Conservation (phyloP, 1,140 invertebrate species). For the Aradophagus sp. region DNA sequence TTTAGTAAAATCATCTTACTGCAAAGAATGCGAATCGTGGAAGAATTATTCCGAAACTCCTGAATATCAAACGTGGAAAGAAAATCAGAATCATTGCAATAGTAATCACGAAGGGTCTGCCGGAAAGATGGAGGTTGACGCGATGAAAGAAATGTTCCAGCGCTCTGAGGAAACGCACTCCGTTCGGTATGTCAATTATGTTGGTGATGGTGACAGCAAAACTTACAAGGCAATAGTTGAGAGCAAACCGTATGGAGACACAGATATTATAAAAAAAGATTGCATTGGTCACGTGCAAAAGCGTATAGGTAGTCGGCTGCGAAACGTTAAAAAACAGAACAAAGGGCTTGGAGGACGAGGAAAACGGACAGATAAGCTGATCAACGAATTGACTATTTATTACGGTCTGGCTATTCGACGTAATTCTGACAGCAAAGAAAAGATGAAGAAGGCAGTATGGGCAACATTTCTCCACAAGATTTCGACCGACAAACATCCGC, state of each 20-base stretch:
- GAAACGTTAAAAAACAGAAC: constrained; percentile 17
- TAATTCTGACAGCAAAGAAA: constrained; percentile 29
- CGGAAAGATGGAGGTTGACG: constrained; percentile 22
- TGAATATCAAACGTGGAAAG: constrained; percentile 22
- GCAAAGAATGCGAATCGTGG: constrained; percentile 30
- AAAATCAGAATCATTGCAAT: constrained; percentile 10
- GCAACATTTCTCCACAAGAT: constrained; percentile 39
- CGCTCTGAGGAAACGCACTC: constrained; percentile 18
- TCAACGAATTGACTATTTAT: constrained; percentile 30
- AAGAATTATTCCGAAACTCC: not conserved
- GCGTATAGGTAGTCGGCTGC: constrained; percentile 28
- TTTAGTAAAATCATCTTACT: constrained; percentile 20
- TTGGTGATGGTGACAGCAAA: constrained; percentile 50
- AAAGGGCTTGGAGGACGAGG: constrained; percentile 31
- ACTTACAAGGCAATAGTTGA: constrained; percentile 8
- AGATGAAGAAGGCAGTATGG: constrained; percentile 48
- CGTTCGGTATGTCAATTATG: constrained; percentile 46
- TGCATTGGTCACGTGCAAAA: too few relatives aligned
- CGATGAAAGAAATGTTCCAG: constrained; percentile 46
- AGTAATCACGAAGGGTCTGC: constrained; percentile 19
- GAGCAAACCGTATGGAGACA: constrained; percentile 10
- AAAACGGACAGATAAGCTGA: constrained; percentile 36
- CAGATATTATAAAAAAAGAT: constrained; percentile 33
- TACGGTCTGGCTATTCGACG: constrained; percentile 44
- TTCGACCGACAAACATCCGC: constrained; percentile 37